A percentile compares a stretch with the other conserved stretches of the same genome.
Conservation (phyloP, 2,113 vertebrate genomes). For the Rhadina sibilatrix region DNA sequence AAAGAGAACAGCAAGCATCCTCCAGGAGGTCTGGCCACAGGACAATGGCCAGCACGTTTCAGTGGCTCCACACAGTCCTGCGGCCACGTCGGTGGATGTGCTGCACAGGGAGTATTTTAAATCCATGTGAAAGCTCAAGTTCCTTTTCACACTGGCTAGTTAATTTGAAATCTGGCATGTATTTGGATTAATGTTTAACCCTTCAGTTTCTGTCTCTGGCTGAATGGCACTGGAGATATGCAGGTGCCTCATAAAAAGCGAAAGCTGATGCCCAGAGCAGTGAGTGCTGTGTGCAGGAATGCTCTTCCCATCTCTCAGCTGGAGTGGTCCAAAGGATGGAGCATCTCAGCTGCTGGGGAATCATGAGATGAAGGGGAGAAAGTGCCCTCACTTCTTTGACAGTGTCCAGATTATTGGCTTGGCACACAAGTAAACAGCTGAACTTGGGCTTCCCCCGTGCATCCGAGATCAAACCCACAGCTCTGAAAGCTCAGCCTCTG, state of each 20-base stretch:
- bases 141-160: not conserved
- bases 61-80: not conserved
- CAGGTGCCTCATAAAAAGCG: not conserved
- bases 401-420: not conserved
- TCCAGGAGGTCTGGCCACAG: not conserved
- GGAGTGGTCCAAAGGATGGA: not conserved
- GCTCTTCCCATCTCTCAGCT: not conserved
- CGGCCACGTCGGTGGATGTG: accelerated
- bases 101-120: not conserved
- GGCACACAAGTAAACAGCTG: not conserved
- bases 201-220: not conserved
- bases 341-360: not conserved
- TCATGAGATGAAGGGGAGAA: not conserved
- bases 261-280: not conserved
- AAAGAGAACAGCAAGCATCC: not conserved
- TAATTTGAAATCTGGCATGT: not conserved
- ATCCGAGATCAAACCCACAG: not conserved
- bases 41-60: accelerated
- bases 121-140: not conserved
- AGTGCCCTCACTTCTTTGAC: not conserved
- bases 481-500: not conserved
- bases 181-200: not conserved
- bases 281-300: not conserved
- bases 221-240: not conserved
- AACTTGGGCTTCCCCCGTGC: not conserved